Evolutionary conservation across 1,140 invertebrate genomes (phyloP).

Genomic region (Nebria ingens): DNA sequence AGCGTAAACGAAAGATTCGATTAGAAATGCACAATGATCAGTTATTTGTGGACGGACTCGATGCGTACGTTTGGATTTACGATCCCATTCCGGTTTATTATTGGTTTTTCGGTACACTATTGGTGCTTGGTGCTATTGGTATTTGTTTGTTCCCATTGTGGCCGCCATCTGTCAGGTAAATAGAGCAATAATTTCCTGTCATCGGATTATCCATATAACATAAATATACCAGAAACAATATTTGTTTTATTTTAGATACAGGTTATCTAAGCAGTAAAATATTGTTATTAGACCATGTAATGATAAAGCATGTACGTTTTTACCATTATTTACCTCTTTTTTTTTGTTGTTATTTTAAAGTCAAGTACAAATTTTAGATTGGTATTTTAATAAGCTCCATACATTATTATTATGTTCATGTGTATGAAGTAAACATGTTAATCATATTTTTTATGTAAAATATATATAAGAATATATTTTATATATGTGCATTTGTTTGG

Average conservation of each 20-base stretch:
- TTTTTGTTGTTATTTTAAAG: no score
- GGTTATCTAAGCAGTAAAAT: no score
- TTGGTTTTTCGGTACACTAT: conserved; percentile 84
- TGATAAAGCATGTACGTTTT: no score
- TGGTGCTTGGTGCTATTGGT: conserved; percentile 89
- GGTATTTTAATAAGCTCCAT: no score
- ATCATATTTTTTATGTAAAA: background rate
- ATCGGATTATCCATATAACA: conserved; percentile 9
- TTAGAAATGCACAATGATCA: conserved; percentile 96
- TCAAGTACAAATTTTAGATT: no score
- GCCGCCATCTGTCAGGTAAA: conserved; percentile 78
- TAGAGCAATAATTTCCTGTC: background rate
- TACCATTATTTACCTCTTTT: no score
- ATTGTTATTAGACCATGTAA: no score
- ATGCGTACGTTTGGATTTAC: conserved; percentile 99
- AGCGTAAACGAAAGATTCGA: conserved; percentile 59
- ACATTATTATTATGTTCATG: no score
- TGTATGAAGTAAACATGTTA: conserved; percentile 2
- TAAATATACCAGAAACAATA: no score
- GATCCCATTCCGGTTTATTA: conserved; percentile 95
- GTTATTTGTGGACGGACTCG: conserved; percentile 81
- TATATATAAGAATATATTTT: conserved; percentile 2
- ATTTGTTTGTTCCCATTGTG: conserved; percentile 96
- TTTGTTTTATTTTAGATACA: no score
- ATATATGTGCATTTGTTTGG: conserved; percentile 2